Percentiles rank a stretch among this genome's conserved stretches.
Conservation (phyloP, 1,140 invertebrate genomes). For the Carcinoscorpius rotundicauda region DNA sequence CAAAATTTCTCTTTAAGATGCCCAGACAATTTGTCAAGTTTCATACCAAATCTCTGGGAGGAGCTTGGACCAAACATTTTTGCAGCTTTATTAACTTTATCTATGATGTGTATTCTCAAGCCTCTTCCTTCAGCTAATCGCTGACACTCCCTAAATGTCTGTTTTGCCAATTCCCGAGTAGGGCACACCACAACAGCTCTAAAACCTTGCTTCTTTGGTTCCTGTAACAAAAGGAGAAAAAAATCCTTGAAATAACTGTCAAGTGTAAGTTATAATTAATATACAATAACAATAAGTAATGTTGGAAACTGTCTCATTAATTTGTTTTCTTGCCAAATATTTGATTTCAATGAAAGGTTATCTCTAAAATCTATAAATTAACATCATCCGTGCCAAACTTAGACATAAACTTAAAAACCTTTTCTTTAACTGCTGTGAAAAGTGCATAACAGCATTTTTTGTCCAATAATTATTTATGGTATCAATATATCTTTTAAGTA, state of each 20-base stretch:
- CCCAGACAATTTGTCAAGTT: neutral
- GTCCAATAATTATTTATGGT: neutral
- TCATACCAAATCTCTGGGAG: constrained; percentile 50
- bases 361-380: too few species aligned
- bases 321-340: too few species aligned
- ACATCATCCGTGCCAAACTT: too few species aligned
- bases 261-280: neutral
- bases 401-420: too few species aligned
- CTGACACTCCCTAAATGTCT: constrained; percentile 66
- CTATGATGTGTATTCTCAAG: constrained; percentile 57
- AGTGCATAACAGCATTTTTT: neutral
- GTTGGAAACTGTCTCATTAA: too few species aligned
- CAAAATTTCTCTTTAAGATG: neutral
- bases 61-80: constrained; percentile 42
- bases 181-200: constrained; percentile 79
- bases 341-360: too few species aligned
- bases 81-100: constrained; percentile 48
- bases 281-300: too few species aligned
- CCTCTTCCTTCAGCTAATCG: constrained; percentile 57
- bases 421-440: too few species aligned
- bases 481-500: too few species aligned
- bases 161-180: constrained; percentile 83
- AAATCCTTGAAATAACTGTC: constrained; percentile 16
- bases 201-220: constrained; percentile 53
- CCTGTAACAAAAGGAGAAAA: constrained; percentile 14